Conservation (phyloP, 92 coral and sea anemone genomes). For the Virgularia gustaviana region DNA sequence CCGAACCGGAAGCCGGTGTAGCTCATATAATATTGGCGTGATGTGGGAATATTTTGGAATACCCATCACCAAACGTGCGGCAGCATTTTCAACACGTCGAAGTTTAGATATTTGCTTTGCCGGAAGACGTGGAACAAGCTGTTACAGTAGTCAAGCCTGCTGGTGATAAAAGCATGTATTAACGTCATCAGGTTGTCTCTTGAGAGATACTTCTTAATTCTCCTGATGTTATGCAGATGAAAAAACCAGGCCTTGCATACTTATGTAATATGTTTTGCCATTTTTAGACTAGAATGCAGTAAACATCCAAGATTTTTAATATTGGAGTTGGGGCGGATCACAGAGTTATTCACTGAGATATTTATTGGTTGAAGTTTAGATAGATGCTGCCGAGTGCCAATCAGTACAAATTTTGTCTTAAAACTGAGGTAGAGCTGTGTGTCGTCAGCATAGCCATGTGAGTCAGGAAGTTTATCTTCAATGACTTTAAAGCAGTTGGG, state of each 20-base stretch:
- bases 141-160: constrained; percentile 53
- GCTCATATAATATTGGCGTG: constrained; percentile 29
- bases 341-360: too few relatives aligned
- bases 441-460: constrained; percentile 45
- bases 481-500: constrained; percentile 45
- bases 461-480: constrained; percentile 42
- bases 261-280: constrained; percentile 48
- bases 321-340: too few relatives aligned
- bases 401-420: constrained; percentile 33
- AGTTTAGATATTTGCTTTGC: constrained; percentile 35
- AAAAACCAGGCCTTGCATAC: constrained; percentile 38
- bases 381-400: constrained; percentile 55
- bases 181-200: background rate
- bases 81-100: constrained; percentile 52
- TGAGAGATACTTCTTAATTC: constrained; percentile 32
- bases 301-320: too few relatives aligned
- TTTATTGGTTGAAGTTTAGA: constrained; percentile 41
- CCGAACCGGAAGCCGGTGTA: too few relatives aligned
- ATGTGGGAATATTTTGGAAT: constrained; percentile 35
- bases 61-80: constrained; percentile 39
- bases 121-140: constrained; percentile 53
- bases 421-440: too few relatives aligned
- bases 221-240: constrained; percentile 39
- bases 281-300: too few relatives aligned
- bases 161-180: constrained; percentile 38